These are phyloP conservation scores for Penaeus indicus DNA, from an alignment of 1,140 invertebrate genomes.

Conservation along the genomic window DNA sequence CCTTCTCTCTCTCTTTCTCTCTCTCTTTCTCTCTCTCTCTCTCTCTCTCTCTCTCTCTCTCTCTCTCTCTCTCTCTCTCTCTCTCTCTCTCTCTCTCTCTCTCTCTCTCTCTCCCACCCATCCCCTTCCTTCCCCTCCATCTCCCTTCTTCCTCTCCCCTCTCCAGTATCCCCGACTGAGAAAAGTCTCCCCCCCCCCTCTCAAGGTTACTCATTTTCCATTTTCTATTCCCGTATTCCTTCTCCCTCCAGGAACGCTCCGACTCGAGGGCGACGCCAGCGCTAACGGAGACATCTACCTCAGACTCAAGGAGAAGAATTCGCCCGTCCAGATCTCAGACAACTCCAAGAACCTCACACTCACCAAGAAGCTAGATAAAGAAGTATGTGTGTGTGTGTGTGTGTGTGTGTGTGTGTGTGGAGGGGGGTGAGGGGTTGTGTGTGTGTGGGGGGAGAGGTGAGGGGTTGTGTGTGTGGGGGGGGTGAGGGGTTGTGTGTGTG, in stretches of 20 bases:
- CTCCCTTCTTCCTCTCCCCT: background rate
- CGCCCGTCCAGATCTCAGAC: conserved; percentile 81
- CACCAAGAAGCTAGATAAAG: conserved; percentile 83
- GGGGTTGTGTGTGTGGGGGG: background rate
- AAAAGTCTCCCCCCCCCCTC: no score
- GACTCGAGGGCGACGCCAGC: conserved; percentile 84
- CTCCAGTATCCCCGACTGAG: background rate
- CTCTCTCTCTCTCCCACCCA: no score
- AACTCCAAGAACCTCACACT: conserved; percentile 87
- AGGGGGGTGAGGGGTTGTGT: background rate
- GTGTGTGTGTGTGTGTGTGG: conserved; percentile 1
- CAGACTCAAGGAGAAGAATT: conserved; percentile 80
- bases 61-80: no score
- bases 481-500: background rate
- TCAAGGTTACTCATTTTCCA: background rate
- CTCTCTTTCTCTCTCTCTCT: no score
- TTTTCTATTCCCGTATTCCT: background rate
- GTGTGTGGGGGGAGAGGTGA: background rate
- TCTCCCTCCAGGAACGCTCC: conserved; percentile 75
- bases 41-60: no score
- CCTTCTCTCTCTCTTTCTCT: background rate
- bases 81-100: background rate
- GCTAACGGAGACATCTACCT: conserved; percentile 81
- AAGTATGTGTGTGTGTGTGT: conserved; percentile 69
- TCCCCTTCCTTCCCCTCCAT: background rate